Percentiles rank a stretch among this genome's conserved stretches.
Conservation (phyloP, 2,888 invertebrate species). For the Orthonevra nobilis region DNA sequence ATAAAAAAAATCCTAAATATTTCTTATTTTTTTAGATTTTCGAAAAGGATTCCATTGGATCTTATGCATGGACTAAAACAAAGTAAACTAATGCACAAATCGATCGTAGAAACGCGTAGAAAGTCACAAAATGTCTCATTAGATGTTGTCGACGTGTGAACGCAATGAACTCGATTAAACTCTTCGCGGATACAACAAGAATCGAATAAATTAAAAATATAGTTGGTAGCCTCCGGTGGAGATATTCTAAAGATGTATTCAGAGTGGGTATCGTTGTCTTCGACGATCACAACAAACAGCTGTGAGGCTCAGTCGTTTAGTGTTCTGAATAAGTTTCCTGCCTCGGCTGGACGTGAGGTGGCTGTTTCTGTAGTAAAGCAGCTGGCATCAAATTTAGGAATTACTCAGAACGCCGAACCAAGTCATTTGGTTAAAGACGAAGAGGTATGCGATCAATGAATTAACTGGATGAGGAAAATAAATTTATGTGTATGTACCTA, state of each 20-base stretch:
- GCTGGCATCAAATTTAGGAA: slow-evolving; percentile 83
- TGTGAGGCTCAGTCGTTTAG: slow-evolving; percentile 81
- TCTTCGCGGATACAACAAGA: slow-evolving; percentile 4
- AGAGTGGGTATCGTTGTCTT: slow-evolving; percentile 82
- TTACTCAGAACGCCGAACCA: slow-evolving; percentile 91
- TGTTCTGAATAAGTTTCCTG: slow-evolving; percentile 84
- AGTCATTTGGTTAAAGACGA: slow-evolving; percentile 90
- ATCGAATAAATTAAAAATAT: slow-evolving; percentile 22
- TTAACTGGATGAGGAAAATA: background rate
- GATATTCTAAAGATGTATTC: slow-evolving; percentile 81
- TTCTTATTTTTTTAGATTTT: slow-evolving; percentile 10
- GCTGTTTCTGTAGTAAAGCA: slow-evolving; percentile 84
- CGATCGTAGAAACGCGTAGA: background rate
- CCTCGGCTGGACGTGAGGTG: slow-evolving; percentile 83
- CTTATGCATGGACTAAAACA: too few species aligned
- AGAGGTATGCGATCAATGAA: slow-evolving; percentile 83
- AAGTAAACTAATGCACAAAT: background rate
- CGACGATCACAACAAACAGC: slow-evolving; percentile 80
- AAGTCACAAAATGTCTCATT: slow-evolving; percentile 13
- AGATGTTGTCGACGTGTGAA: slow-evolving; percentile 50
- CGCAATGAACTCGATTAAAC: slow-evolving; percentile 40
- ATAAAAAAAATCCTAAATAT: slow-evolving; percentile 18
- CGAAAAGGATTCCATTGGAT: too few species aligned
- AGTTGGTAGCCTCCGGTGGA: slow-evolving; percentile 1
- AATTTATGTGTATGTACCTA: slow-evolving; percentile 76